These are phyloP conservation scores for Sebastiscus tertius DNA, from an alignment of 2,797 vertebrate species.

Conservation along the genomic window DNA sequence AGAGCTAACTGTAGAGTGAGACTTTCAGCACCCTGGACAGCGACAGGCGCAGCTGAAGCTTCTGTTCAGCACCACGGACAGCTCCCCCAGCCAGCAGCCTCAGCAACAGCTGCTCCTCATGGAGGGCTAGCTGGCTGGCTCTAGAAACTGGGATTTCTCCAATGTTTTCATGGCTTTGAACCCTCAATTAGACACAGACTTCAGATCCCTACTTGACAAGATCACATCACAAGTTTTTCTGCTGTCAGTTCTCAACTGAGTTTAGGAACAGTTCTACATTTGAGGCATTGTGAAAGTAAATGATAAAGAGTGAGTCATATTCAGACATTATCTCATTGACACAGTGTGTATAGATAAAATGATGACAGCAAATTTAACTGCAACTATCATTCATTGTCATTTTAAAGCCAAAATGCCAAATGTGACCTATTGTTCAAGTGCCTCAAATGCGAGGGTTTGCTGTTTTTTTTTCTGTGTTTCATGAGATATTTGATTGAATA, in stretches of 20 bases:
- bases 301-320: neutral
- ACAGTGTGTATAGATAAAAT: neutral
- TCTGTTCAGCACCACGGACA: constrained; percentile 62
- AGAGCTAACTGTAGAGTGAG: neutral
- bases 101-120: constrained; percentile 33
- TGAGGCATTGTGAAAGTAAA: neutral
- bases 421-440: neutral
- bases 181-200: constrained; percentile 4
- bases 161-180: constrained; percentile 21
- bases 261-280: neutral
- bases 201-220: neutral
- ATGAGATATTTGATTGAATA: neutral
- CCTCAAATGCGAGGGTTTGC: neutral
- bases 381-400: neutral
- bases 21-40: constrained; percentile 53
- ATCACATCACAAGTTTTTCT: neutral
- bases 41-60: constrained; percentile 5
- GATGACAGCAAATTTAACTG: neutral
- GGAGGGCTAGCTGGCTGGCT: neutral
- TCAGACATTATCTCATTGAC: neutral
- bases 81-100: constrained; percentile 18
- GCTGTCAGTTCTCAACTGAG: neutral
- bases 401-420: neutral
- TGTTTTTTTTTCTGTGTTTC: neutral
- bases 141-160: neutral